phyloP scores from a whole-genome alignment of 2,888 invertebrate genomes.

The Chironomus riparius region DNA sequence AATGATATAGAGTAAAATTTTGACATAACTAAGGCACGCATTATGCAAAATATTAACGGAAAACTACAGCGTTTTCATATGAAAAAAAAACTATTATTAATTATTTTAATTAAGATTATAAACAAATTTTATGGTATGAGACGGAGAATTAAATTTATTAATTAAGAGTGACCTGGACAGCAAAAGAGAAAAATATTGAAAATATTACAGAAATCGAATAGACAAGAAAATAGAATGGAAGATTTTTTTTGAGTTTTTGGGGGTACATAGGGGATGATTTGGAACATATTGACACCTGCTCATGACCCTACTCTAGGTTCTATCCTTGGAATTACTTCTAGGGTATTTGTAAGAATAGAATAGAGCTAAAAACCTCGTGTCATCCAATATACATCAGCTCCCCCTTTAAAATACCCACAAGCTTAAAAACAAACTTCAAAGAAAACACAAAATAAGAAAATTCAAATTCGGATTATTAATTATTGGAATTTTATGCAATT shows the following conservation, averaged over 20 bases:
- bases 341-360: no score
- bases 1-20: neutral
- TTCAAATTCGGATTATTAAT: neutral
- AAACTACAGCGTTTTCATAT: neutral
- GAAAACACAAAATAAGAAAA: neutral
- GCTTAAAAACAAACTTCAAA: no score
- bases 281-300: no score
- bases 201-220: neutral
- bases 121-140: neutral
- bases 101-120: neutral
- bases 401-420: no score
- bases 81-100: neutral
- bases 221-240: no score
- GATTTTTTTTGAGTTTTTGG: no score
- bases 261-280: no score
- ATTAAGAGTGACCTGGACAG: neutral
- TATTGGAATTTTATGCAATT: neutral
- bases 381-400: no score
- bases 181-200: neutral
- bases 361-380: no score
- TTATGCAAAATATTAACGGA: neutral
- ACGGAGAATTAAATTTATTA: neutral
- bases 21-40: neutral
- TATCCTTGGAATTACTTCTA: no score
- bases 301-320: no score